Base-by-base conservation (phyloP, 2,888 invertebrate genomes). In the Oscheius sp. region DNA sequence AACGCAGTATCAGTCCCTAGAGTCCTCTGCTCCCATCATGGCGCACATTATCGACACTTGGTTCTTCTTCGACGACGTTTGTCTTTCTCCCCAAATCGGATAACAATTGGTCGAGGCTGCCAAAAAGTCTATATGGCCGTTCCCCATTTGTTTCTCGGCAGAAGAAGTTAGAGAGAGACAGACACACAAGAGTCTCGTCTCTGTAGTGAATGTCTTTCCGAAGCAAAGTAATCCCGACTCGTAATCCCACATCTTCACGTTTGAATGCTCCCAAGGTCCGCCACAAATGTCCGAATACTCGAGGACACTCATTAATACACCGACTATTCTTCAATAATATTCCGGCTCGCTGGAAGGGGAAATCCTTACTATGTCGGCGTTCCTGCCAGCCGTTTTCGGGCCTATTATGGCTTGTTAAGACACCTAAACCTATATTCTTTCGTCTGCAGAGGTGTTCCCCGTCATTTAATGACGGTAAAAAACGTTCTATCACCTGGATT, bases 161-260 rank as follows among this genome's bases (percentile, higher is more conserved):
- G 7, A 11, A 32, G 9, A 37, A 2, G 35, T 11, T 33, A 2
- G 35, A 13, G 7, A 35, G 32, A 29, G n/a, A 60, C 35, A 13
- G n/a, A 33, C 60, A 35, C 60, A 33, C 35, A 29, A 2, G 35
- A 35, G 9, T n/a, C n/a, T n/a, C 58, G 58, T 13, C 50, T 13
- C 29, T 53, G 29, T 29, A 29, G 53, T 21, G 53, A 29, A 13
- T 53, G 53, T 53, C 29, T 53, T 21, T 53, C 53, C n/a, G 53
- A 21, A 53, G 53, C n/a, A 33, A 33, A 63, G 68, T 68, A 68
- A 68, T 68, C 68, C 68, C 68, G 7, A 13, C 68, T 13, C 68
- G 53, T 68, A 68, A 68, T 33, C 68, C 68, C 66, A 66, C 51
- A 55, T 68, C 53, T 68, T 68, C 68, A 68, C 55, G 68, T 53